Evolutionary conservation across 2,797 vertebrate species (phyloP).

Genomic region (Gila robusta): DNA sequence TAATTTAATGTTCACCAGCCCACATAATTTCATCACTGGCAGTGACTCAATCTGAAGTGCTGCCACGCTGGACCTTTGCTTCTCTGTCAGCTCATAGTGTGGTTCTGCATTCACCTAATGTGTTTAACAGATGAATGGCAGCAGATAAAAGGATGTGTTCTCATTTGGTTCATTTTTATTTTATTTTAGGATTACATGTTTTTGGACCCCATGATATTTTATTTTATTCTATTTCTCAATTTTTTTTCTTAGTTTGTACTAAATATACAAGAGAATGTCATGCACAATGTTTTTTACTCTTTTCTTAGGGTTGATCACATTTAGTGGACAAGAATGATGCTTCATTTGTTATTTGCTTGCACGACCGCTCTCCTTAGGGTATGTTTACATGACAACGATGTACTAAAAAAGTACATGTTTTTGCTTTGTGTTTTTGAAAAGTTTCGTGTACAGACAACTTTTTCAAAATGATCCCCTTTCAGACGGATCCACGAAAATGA

Average conservation of each 20-base stretch:
- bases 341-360: too few species aligned
- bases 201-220: background rate
- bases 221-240: background rate
- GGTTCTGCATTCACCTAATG: background rate
- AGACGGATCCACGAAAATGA: background rate
- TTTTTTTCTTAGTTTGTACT: background rate
- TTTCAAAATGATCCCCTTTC: background rate
- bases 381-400: too few species aligned
- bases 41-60: slow-evolving; percentile 46
- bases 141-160: background rate
- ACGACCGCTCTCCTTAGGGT: too few species aligned
- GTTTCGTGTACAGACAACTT: too few species aligned
- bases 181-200: background rate
- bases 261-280: background rate
- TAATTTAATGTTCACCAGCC: slow-evolving; percentile 35
- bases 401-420: too few species aligned
- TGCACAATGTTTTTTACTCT: background rate
- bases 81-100: slow-evolving; percentile 10
- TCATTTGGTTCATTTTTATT: background rate
- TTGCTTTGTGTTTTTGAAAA: too few species aligned
- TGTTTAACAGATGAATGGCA: slow-evolving; percentile 20
- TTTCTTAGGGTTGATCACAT: background rate
- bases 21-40: slow-evolving; percentile 47
- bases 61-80: slow-evolving; percentile 36
- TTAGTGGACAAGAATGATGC: background rate